A percentile compares a stretch with the other conserved stretches of the same genome.
phyloP scores from a whole-genome alignment of 2,797 vertebrate species.

The Darevskia nairensis region DNA sequence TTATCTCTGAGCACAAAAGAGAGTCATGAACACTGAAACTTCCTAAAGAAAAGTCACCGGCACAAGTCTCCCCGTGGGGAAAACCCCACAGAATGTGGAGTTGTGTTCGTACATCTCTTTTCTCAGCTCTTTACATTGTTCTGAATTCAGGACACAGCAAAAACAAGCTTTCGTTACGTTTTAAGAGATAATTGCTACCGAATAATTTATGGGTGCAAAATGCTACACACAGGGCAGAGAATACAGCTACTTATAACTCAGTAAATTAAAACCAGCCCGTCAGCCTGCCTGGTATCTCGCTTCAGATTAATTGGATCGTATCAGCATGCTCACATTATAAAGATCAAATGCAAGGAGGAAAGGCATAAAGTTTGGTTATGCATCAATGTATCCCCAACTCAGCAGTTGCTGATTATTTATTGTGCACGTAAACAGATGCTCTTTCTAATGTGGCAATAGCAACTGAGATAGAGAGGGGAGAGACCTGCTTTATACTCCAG shows the following conservation, averaged over 20 bases:
- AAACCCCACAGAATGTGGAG: neutral
- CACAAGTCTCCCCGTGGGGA: conserved; percentile 18
- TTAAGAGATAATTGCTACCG: conserved; percentile 74
- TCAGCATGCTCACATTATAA: conserved; percentile 65
- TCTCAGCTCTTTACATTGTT: conserved; percentile 52
- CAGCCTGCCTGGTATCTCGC: conserved; percentile 48
- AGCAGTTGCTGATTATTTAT: conserved; percentile 69
- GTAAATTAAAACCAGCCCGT: conserved; percentile 76
- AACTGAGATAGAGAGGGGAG: conserved; percentile 1
- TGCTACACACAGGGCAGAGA: conserved; percentile 58
- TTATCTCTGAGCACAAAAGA: neutral
- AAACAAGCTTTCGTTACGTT: conserved; percentile 66
- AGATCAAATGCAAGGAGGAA: conserved; percentile 70
- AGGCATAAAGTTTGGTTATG: conserved; percentile 67
- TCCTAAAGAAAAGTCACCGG: conserved; percentile 47
- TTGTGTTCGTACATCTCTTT: conserved; percentile 13
- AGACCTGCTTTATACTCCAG: neutral
- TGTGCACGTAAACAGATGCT: conserved; percentile 59
- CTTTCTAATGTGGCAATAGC: conserved; percentile 52
- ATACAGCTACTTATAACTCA: conserved; percentile 63
- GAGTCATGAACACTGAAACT: conserved; percentile 9
- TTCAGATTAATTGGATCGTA: conserved; percentile 75
- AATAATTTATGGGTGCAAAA: conserved; percentile 77
- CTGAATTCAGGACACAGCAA: conserved; percentile 69
- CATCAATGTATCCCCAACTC: conserved; percentile 62